These are phyloP conservation scores for Timandra comae DNA, from an alignment of 2,888 invertebrate genomes.

Conservation along the genomic window DNA sequence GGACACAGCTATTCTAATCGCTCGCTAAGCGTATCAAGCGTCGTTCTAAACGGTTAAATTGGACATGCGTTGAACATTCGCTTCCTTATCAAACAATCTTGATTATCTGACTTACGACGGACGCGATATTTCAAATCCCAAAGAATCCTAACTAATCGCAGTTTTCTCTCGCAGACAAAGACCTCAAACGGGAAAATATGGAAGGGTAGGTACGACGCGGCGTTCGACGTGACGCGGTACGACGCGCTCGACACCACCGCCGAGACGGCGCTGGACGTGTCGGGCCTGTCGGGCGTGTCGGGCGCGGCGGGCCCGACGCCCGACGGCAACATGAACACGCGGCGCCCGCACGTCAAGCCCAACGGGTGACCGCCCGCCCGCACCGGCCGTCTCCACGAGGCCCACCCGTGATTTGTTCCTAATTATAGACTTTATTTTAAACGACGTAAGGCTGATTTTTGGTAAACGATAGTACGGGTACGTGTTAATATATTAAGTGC, in stretches of 20 bases:
- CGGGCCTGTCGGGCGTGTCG: too few species aligned
- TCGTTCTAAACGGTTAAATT: too few species aligned
- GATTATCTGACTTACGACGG: too few species aligned
- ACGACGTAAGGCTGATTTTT: slow-evolving; percentile 64
- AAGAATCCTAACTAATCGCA: too few species aligned
- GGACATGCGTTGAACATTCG: too few species aligned
- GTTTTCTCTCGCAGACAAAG: slow-evolving; percentile 47
- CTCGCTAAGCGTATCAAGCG: too few species aligned
- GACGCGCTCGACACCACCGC: slow-evolving; percentile 47
- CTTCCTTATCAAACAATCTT: too few species aligned
- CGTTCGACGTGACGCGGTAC: slow-evolving; percentile 53
- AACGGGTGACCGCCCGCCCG: slow-evolving; percentile 53
- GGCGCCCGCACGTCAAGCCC: slow-evolving; percentile 63
- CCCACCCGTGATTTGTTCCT: slow-evolving; percentile 59
- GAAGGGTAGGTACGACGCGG: slow-evolving; percentile 40
- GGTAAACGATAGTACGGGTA: slow-evolving; percentile 65
- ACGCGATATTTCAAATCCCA: too few species aligned
- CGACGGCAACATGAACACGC: slow-evolving; percentile 69
- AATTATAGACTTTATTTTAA: slow-evolving; percentile 65
- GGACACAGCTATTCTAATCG: too few species aligned
- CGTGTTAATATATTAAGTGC: slow-evolving; percentile 23
- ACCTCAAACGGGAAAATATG: slow-evolving; percentile 59
- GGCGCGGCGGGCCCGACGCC: too few species aligned
- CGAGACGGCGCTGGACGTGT: slow-evolving; percentile 41
- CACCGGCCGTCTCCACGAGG: slow-evolving; percentile 47